Evolutionary conservation across 2,888 invertebrate genomes (phyloP), one percentile per base, ranked within the genome.

Genomic region (Punctoribates punctum): DNA sequence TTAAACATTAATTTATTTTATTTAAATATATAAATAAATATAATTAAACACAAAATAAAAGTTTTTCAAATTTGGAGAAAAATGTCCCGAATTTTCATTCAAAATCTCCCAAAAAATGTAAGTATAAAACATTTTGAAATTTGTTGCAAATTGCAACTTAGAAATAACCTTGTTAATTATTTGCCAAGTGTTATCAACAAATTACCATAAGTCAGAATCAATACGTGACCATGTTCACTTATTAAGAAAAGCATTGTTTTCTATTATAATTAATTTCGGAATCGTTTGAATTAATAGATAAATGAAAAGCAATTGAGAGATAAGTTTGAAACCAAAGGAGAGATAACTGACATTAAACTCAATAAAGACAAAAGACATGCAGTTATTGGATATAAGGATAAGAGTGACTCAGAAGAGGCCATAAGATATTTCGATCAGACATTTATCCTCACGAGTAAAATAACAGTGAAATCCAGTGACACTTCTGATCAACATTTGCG

Each of bases 301-400:
- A 91, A 90, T 17, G 90, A 90, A 79, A 89, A 90, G 0, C 90
- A 90, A 82, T 83, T 97, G 17, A 88, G 88, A 81, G 87, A 89
- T 80, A 83, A 91, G 75, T 96, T 97, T 83, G 87, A 89, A 73
- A 84, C 89, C 81, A 90, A 91, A 82, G 96, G 96, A 27, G 88
- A 83, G 15, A 89, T 99, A 11, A 98, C 97, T 9, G 98, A 99
- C 85, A 88, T 96, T 9, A 93, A 94, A 81, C 85, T 98, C 9
- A 98, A 97, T 82, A 94, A 94, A 0, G 88, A 90, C 81, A 90
- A 93, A 86, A 96, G 97, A 11, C 90, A 90, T 85, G 94, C 91
- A 5, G 98, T 98, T 83, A 86, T 99, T 80, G 98, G 98, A 9
- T 98, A 89, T 84, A 90, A 92, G 82, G 89, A 87, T 27, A 91